Evolutionary conservation across 2,797 vertebrate species (phyloP), one percentile per base, ranked within the genome.

Genomic region (Phataginus tetradactyla): DNA sequence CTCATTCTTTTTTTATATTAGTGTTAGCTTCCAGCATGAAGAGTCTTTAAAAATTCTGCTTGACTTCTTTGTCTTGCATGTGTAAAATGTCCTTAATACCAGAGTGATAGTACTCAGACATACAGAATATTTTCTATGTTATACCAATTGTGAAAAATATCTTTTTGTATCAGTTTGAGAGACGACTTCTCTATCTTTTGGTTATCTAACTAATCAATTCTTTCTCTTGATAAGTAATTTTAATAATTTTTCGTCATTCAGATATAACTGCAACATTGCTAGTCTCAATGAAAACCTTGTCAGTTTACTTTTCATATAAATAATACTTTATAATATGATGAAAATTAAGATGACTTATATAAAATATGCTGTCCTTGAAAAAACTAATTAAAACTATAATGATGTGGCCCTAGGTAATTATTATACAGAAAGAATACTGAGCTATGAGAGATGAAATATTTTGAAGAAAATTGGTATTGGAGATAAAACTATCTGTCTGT

Each of bases 251-350:
- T 81, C 79, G 61, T 74, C 49, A 51, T 86, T 84, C 12, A 12
- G 6, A 55, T 90, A 69, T 68, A 49, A 49, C 66, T 34, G 21
- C 64, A 64, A 27, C 49, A 72, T 87, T n/a, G 21, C 7, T 79
- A 57, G 27, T 85, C 53, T 68, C 34, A 34, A 25, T 7, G 68
- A 90, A 86, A 94, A 74, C 12, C 71, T 89, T 5, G 25, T 71
- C 29, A 63, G 34, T 77, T 89, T 53, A 42, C 23, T 80, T 96
- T 90, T 77, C 75, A 72, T 86, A 7, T 84, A 85, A 95, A 90
- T 84, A 55, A 84, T 61, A 7, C 84, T 72, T 95, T 95, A 53
- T 4, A 51, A 90, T 57, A 89, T 42, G 12, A 34, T 49, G 91
- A 63, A 72, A 71, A 55, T 66, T n/a, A 90, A 88, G 49, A 5